These are phyloP conservation scores for Serilophus lunatus DNA, from an alignment of 2,113 vertebrate species.

Conservation along the genomic window DNA sequence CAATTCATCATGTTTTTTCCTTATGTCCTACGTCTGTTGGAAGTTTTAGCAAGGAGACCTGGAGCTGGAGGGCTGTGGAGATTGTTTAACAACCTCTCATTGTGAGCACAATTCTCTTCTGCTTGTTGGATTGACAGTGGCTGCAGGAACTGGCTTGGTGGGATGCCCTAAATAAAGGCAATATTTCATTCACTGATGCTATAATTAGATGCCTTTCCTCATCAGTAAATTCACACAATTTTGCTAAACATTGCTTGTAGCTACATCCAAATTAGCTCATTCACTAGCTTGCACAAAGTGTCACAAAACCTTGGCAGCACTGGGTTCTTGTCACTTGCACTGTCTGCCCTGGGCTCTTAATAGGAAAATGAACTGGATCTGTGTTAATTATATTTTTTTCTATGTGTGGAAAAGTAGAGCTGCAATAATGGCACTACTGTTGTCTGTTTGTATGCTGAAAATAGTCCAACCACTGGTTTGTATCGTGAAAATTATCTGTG, in stretches of 20 bases:
- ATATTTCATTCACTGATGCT: not conserved
- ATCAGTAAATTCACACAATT: not conserved
- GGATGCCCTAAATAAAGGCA: not conserved
- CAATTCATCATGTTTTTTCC: not conserved
- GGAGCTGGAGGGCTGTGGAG: not conserved
- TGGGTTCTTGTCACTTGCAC: not conserved
- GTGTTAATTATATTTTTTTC: constrained; percentile 5
- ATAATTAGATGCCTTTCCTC: not conserved
- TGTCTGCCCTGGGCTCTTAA: not conserved
- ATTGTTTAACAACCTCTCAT: not conserved
- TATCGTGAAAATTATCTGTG: not conserved
- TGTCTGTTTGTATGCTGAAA: not conserved
- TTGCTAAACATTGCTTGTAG: not conserved
- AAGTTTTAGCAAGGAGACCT: not conserved
- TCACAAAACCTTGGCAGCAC: not conserved
- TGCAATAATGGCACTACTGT: not conserved
- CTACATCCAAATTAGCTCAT: not conserved
- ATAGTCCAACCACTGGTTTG: not conserved
- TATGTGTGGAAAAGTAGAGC: not conserved
- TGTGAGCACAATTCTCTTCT: not conserved
- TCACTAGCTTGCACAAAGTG: not conserved
- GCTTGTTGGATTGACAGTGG: not conserved
- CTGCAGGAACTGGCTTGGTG: not conserved
- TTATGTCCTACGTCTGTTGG: not conserved
- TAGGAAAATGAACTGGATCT: constrained; percentile 4